phyloP scores from a whole-genome alignment of 2,888 invertebrate species.

The Smittia aterrima region DNA sequence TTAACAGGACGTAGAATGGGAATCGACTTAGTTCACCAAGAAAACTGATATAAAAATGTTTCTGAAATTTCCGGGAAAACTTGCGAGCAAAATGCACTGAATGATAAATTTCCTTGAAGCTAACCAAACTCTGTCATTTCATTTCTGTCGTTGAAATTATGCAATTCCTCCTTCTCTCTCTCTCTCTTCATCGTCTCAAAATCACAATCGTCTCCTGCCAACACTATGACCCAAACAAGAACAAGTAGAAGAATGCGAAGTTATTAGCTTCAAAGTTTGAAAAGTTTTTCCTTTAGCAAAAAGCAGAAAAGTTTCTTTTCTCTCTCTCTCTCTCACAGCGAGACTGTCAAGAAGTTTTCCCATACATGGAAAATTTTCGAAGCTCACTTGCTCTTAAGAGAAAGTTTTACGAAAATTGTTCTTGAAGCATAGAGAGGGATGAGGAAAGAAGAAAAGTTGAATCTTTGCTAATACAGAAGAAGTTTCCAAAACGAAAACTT shows the following conservation, averaged over 20 bases:
- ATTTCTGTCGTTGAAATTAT: no score
- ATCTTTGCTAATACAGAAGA: slow-evolving; percentile 12
- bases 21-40: no score
- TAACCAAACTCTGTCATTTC: no score
- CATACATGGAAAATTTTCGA: slow-evolving; percentile 17
- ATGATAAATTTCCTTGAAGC: no score
- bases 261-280: slow-evolving; percentile 14
- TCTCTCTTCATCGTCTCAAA: neutral
- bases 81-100: no score
- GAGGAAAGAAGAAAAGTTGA: slow-evolving; percentile 15
- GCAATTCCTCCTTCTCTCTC: no score
- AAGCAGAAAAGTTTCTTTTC: neutral
- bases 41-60: no score
- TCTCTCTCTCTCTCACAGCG: neutral
- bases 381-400: neutral
- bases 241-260: neutral
- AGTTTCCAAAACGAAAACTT: neutral
- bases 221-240: neutral
- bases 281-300: neutral
- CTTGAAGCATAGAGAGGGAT: neutral
- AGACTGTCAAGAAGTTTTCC: slow-evolving; percentile 14
- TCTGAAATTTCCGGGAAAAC: no score
- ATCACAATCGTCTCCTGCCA: neutral
- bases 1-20: neutral
- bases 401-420: slow-evolving; percentile 13